Conservation (phyloP, 37 sponge, comb jelly and placozoan genomes). For the Spongilla lacustris region DNA sequence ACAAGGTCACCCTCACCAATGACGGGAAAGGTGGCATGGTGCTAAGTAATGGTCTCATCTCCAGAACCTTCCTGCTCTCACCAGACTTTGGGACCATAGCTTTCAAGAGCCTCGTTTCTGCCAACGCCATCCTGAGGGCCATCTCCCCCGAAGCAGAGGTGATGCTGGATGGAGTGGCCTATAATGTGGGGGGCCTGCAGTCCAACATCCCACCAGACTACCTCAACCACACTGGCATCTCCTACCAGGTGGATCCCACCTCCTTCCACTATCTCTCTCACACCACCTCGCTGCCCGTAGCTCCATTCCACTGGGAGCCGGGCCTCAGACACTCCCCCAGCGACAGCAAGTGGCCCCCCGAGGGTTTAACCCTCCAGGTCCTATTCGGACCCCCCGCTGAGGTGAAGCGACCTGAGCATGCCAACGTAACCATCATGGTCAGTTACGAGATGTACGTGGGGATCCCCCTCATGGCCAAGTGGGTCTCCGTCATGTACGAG, state of each 20-base stretch:
- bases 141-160: slow-evolving; percentile 30
- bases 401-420: slow-evolving; percentile 29
- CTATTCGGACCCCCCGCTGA: slow-evolving; percentile 23
- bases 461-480: slow-evolving; percentile 59
- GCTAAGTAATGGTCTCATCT: slow-evolving; percentile 44
- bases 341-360: slow-evolving; percentile 47
- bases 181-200: slow-evolving; percentile 47
- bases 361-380: slow-evolving; percentile 42
- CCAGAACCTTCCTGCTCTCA: slow-evolving; percentile 17
- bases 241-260: neutral
- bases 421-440: slow-evolving; percentile 15
- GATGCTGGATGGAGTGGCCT: slow-evolving; percentile 42
- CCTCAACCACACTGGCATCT: slow-evolving; percentile 28
- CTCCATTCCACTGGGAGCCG: slow-evolving; percentile 68
- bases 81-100: slow-evolving; percentile 55
- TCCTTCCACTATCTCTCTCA: slow-evolving; percentile 27
- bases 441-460: slow-evolving; percentile 72
- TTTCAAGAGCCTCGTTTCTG: slow-evolving; percentile 14
- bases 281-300: slow-evolving; percentile 21
- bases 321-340: slow-evolving; percentile 54
- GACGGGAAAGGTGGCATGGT: neutral
- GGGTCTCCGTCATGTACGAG: slow-evolving; percentile 43
- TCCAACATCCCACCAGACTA: slow-evolving; percentile 22
- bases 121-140: slow-evolving; percentile 23
- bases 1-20: neutral